These are phyloP conservation scores for Craterocephalus amniculus DNA, from an alignment of 2,797 vertebrate genomes.

Conservation along the genomic window DNA sequence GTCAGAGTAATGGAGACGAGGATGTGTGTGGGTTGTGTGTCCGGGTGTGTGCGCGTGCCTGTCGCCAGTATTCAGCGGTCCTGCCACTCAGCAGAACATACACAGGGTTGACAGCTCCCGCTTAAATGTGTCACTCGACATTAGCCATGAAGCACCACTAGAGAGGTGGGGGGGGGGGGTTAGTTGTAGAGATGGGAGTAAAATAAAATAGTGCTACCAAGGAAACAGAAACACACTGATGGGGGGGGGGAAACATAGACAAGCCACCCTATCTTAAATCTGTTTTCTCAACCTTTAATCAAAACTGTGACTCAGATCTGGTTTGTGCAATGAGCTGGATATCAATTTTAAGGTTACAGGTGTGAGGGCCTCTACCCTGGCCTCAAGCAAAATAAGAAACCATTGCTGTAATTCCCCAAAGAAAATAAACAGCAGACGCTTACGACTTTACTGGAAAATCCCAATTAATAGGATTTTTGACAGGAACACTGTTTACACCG, in stretches of 20 bases:
- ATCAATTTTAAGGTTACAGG: constrained; percentile 12
- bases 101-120: constrained; percentile 75
- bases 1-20: constrained; percentile 52
- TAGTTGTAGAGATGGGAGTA: constrained; percentile 17
- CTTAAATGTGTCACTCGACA: constrained; percentile 83
- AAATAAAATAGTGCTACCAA: constrained; percentile 8
- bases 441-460: constrained; percentile 1
- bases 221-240: constrained; percentile 18
- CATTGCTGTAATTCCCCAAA: constrained; percentile 3
- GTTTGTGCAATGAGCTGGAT: background rate
- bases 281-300: constrained; percentile 22
- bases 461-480: background rate
- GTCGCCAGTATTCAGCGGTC: constrained; percentile 59
- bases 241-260: no score
- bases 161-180: constrained; percentile 39
- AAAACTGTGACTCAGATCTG: constrained; percentile 18
- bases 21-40: constrained; percentile 45
- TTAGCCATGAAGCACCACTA: constrained; percentile 73
- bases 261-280: constrained; percentile 16
- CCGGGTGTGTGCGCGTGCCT: constrained; percentile 39
- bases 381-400: constrained; percentile 23
- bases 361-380: constrained; percentile 4
- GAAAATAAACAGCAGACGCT: background rate
- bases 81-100: constrained; percentile 76
- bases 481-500: background rate